Evolutionary conservation across 2,888 invertebrate genomes (phyloP), one percentile per base, ranked within the genome.

Genomic region (Eumacrocentrus americanus): DNA sequence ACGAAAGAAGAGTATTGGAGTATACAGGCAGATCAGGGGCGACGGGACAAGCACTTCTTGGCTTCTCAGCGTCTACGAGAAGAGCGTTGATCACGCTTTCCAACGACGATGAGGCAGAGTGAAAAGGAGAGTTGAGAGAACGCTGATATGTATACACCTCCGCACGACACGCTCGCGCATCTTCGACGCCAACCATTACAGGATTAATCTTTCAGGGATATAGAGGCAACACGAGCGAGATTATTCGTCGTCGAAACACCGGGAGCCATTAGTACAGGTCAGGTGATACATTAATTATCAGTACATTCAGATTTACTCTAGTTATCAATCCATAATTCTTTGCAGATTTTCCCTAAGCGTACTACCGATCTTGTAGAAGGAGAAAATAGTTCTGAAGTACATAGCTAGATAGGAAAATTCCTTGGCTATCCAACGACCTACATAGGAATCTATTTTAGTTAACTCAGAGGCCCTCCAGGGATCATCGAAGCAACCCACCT

Each of bases 171-270:
- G 72, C 67, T 74, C 64, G 63, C 66, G 65, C 67, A 68, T 73
- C 67, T 68, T 61, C 60, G 64, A 51, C 56, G 18, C 22, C 29
- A 63, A 69, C 70, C 72, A 71, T 74, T 73, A 67, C 67, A 66
- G 72, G 72, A 78, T 76, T 73, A 72, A 75, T 71, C 71, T 70
- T 64, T 65, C 71, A 71, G 70, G 70, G 70, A 73, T 67, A 67
- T 42, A 25, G 11, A n/a, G 11, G 18, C 35, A 44, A 20, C 53
- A 29, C 53, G 48, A 42, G 51, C 55, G 34, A 60, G 44, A 60
- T 60, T 55, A 51, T 37, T 55, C 51, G 25, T 55, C 51, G 25
- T 42, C 50, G 50, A 50, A 59, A 55, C 38, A 48, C 50, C 44
- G 44, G 37, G 50, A 60, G 51, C 60, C 60, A 60, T 60, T 60